phyloP scores from a whole-genome alignment of 2,888 invertebrate species.

The Drosophila borealis region DNA sequence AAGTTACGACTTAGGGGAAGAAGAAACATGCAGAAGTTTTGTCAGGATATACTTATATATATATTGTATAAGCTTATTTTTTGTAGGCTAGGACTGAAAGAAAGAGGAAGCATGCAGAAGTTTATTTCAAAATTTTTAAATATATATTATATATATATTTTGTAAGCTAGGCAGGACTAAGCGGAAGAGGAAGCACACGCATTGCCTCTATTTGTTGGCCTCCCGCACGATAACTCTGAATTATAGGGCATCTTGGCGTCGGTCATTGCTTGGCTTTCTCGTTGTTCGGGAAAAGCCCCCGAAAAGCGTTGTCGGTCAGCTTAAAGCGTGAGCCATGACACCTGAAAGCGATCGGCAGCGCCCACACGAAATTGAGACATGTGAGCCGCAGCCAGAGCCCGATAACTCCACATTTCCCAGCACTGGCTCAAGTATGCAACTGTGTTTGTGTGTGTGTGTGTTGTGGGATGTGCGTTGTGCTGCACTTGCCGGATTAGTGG shows the following conservation, averaged over 20 bases:
- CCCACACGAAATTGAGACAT: conserved; percentile 75
- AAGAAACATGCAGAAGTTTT: too few relatives aligned
- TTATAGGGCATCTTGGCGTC: neutral
- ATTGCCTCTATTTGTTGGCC: too few relatives aligned
- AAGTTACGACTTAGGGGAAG: too few relatives aligned
- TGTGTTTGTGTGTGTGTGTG: conserved; percentile 31
- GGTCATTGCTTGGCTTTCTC: neutral
- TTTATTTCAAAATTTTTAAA: too few relatives aligned
- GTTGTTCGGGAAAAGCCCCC: conserved; percentile 15
- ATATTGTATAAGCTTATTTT: too few relatives aligned
- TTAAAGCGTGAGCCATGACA: conserved; percentile 62
- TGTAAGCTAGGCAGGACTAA: too few relatives aligned
- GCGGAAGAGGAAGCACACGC: too few relatives aligned
- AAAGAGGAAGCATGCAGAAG: too few relatives aligned
- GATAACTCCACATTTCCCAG: conserved; percentile 40
- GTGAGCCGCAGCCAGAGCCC: conserved; percentile 15
- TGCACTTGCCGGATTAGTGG: conserved; percentile 72
- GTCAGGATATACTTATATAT: too few relatives aligned
- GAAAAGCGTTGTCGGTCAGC: conserved; percentile 32
- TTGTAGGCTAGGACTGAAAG: too few relatives aligned
- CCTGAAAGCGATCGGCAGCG: conserved; percentile 69
- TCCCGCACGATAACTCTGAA: too few relatives aligned
- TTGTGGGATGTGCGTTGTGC: conserved; percentile 55
- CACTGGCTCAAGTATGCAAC: conserved; percentile 40
- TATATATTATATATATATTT: too few relatives aligned